Evolutionary conservation across 2,888 invertebrate genomes (phyloP), one percentile per base, ranked within the genome.

Genomic region (Cactoblastis cactorum): DNA sequence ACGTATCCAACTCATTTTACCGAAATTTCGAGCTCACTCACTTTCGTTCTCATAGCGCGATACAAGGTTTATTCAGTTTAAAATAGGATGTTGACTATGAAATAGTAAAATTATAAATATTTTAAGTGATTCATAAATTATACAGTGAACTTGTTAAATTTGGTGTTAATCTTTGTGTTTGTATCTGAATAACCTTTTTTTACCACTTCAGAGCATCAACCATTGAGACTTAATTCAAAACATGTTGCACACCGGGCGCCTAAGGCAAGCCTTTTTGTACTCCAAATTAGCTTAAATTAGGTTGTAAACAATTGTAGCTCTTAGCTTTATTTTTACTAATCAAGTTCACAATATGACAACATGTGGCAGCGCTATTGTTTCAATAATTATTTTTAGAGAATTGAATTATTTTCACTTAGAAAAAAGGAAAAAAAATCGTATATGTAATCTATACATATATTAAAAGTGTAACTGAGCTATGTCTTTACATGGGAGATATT

Each of bases 291-390:
- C 37, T 37, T 37, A 37, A 17, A 15, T 37, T 37, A 6, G 37
- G 4, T 6, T 14, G 35, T 15, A 35, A 35, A 38, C 4, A 38
- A n/a, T 38, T 11, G 37, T 37, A 37, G 37, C 17, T 9, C 11
- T 37, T 11, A 18, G 18, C 9, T 9, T 35, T 35, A 43, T 5
- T 24, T n/a, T 12, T 34, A 3, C 8, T 28, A 43, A 43, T 17
- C 43, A 43, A 43, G 28, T 43, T 14, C 43, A 43, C 28, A 28
- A 28, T 15, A 43, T 28, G 43, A 43, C 15, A 28, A 43, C 15
- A 28, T 32, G 0, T 11, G 32, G 17, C 14, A 17, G 8, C 9
- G 41, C 15, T 6, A 28, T 28, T 8, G 28, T 43, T 28, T 43
- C 15, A 43, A n/a, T n/a, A n/a, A n/a, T n/a, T n/a, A n/a, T n/a